phyloP scores from a whole-genome alignment of 2,113 vertebrate genomes.

The Colistium nudipinnis region DNA sequence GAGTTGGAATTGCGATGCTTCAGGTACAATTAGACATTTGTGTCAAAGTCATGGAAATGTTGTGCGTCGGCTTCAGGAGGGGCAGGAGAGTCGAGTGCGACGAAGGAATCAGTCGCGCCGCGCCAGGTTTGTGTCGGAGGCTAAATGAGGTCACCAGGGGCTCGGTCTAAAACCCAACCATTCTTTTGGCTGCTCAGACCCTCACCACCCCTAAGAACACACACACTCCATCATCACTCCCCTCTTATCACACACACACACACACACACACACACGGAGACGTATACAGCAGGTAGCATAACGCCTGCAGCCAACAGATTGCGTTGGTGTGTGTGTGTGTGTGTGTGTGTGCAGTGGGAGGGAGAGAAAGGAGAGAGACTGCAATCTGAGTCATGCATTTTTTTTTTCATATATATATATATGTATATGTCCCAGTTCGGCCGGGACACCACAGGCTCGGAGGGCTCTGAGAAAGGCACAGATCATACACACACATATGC shows the following conservation, averaged over 20 bases:
- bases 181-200: constrained; percentile 7
- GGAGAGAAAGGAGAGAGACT: constrained; percentile 3
- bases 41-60: background rate
- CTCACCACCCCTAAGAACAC: background rate
- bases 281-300: background rate
- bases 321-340: constrained; percentile 16
- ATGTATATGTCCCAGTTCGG: no score
- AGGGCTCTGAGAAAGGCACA: background rate
- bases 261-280: no score
- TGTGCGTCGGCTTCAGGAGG: background rate
- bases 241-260: background rate
- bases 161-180: constrained; percentile 20
- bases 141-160: constrained; percentile 36
- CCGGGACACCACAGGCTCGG: no score
- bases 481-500: no score
- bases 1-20: background rate
- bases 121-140: constrained; percentile 8
- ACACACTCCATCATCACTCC: background rate
- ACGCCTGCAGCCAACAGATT: constrained; percentile 28
- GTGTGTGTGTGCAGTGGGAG: background rate
- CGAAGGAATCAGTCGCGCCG: constrained; percentile 1
- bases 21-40: background rate
- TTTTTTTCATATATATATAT: no score
- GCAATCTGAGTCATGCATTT: constrained; percentile 41
- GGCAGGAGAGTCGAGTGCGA: background rate